Conservation (phyloP, 2,113 vertebrate species). For the Hydrolagus affinis region DNA sequence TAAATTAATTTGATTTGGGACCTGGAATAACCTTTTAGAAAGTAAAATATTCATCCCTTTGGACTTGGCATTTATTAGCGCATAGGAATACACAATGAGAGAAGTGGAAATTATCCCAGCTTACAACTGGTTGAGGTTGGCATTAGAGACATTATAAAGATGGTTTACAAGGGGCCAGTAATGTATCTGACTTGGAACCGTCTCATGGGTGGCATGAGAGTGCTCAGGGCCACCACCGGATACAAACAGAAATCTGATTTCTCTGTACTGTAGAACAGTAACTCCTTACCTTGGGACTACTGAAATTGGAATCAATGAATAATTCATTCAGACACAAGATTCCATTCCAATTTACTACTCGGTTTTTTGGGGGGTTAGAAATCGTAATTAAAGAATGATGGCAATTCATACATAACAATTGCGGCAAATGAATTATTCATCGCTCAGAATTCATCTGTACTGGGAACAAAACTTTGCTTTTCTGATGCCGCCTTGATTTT, state of each 20-base stretch:
- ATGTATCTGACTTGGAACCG: neutral
- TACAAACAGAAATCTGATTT: neutral
- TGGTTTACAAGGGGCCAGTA: neutral
- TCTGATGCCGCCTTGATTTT: neutral
- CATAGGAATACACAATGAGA: neutral
- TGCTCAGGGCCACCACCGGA: neutral
- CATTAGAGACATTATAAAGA: neutral
- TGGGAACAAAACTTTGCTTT: neutral
- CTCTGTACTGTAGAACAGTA: neutral
- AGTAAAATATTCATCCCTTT: neutral
- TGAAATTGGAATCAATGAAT: neutral
- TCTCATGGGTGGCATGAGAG: neutral
- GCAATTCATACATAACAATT: neutral
- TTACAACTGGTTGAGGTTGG: neutral
- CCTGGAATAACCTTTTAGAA: neutral
- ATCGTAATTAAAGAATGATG: neutral
- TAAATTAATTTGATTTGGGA: conserved; percentile 4
- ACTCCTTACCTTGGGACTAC: neutral
- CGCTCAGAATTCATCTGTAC: neutral
- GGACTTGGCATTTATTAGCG: conserved; percentile 27
- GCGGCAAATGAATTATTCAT: neutral
- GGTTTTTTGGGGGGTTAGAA: neutral
- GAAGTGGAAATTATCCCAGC: neutral
- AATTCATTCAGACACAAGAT: neutral
- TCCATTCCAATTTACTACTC: neutral